phyloP scores from a whole-genome alignment of 2,797 vertebrate genomes.

The Lepus townsendii region DNA sequence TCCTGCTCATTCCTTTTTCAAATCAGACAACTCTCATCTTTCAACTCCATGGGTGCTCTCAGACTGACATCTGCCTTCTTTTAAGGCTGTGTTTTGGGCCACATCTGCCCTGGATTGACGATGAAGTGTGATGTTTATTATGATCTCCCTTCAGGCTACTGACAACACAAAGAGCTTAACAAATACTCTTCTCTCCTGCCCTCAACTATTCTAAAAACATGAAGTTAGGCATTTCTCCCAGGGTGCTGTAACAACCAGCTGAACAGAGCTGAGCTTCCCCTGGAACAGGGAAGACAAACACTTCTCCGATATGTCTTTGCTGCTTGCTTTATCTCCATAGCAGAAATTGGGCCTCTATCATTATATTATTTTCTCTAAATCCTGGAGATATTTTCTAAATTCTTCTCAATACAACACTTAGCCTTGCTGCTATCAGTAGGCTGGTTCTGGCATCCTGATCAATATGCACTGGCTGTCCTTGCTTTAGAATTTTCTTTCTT shows the following conservation, averaged over 20 bases:
- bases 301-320: not conserved
- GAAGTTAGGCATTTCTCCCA: not conserved
- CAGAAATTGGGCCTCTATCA: not conserved
- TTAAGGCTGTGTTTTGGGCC: not conserved
- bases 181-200: not conserved
- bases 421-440: not conserved
- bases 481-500: not conserved
- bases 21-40: not conserved
- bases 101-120: not conserved
- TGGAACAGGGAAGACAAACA: not conserved
- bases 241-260: not conserved
- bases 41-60: not conserved
- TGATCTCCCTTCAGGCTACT: not conserved
- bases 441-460: not conserved
- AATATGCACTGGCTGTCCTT: not conserved
- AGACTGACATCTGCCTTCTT: not conserved
- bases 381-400: conserved; percentile 10
- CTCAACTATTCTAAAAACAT: conserved; percentile 5
- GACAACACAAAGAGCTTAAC: not conserved
- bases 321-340: not conserved
- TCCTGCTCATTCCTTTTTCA: conserved; percentile 6
- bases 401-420: not conserved
- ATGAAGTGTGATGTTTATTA: not conserved
- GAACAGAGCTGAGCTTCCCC: not conserved
- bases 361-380: not conserved